Conservation (phyloP, 1,140 invertebrate species). For the Arctopsyche grandis region DNA sequence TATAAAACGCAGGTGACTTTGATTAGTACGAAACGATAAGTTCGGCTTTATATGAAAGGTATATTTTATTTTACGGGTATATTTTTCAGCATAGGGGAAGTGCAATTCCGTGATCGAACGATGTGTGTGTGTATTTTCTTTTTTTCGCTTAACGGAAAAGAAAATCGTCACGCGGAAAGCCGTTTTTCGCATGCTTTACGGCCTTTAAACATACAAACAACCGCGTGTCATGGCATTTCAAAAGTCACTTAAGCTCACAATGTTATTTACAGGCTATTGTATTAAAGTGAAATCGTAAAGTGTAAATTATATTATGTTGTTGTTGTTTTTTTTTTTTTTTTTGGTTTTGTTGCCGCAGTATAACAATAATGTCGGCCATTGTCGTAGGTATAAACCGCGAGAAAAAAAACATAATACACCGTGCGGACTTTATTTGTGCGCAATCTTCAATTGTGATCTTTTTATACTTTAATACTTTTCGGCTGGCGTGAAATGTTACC, state of each 20-base stretch:
- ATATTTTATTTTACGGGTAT: background rate
- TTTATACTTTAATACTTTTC: background rate
- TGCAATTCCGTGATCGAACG: constrained; percentile 34
- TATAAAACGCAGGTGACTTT: background rate
- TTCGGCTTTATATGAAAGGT: background rate
- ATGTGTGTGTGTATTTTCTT: constrained; percentile 1
- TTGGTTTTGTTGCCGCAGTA: background rate
- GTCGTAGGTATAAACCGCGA: background rate
- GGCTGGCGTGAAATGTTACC: background rate
- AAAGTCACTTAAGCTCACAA: constrained; percentile 31
- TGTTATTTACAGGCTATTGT: constrained; percentile 27
- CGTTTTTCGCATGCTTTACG: constrained; percentile 47
- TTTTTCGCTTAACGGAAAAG: constrained; percentile 1
- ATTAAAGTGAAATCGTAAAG: constrained; percentile 15
- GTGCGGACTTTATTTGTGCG: constrained; percentile 3
- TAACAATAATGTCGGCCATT: background rate
- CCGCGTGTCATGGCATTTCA: constrained; percentile 39
- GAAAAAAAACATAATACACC: background rate
- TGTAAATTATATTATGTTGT: constrained; percentile 5
- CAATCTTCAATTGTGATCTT: constrained; percentile 3
- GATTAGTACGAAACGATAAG: constrained; percentile 18
- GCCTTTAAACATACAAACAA: constrained; percentile 43
- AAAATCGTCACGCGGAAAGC: constrained; percentile 35
- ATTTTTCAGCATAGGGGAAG: background rate
- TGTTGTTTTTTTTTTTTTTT: no score